Percentiles rank a stretch among this genome's conserved stretches.
These are phyloP conservation scores for Heteromurus nitidus DNA, from an alignment of 2,888 invertebrate species.

Conservation along the genomic window DNA sequence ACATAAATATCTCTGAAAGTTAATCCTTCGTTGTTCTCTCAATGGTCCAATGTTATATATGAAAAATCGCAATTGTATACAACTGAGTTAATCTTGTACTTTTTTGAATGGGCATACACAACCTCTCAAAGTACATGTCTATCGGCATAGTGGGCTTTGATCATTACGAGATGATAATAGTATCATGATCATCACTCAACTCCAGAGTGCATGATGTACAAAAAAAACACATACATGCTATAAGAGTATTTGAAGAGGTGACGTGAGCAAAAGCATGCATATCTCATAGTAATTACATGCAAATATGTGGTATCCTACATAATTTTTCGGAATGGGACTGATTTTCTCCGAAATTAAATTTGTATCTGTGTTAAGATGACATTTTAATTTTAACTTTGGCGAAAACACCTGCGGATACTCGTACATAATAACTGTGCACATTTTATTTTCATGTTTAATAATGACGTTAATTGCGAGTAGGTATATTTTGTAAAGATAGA, in stretches of 20 bases:
- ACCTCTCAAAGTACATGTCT: neutral
- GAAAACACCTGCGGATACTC: too few relatives aligned
- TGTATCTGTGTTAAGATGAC: neutral
- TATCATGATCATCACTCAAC: constrained; percentile 19
- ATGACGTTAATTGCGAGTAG: too few relatives aligned
- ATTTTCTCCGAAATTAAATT: neutral
- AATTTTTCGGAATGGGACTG: neutral
- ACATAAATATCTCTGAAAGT: too few relatives aligned
- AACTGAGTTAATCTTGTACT: neutral
- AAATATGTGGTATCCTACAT: neutral
- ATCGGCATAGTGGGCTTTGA: constrained; percentile 47
- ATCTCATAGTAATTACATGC: too few relatives aligned
- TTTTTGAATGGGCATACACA: neutral
- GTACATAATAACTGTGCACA: too few relatives aligned
- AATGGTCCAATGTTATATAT: neutral
- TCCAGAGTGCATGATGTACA: neutral
- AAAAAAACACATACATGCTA: neutral
- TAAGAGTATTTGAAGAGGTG: too few relatives aligned
- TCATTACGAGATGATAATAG: constrained; percentile 58
- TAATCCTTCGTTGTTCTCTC: neutral
- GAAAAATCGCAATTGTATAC: neutral
- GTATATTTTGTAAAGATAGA: too few relatives aligned
- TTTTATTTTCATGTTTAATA: too few relatives aligned
- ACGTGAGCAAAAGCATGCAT: neutral
- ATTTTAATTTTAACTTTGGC: neutral